phyloP scores from a whole-genome alignment of 2,888 invertebrate species.

The Drosophila monieri region DNA sequence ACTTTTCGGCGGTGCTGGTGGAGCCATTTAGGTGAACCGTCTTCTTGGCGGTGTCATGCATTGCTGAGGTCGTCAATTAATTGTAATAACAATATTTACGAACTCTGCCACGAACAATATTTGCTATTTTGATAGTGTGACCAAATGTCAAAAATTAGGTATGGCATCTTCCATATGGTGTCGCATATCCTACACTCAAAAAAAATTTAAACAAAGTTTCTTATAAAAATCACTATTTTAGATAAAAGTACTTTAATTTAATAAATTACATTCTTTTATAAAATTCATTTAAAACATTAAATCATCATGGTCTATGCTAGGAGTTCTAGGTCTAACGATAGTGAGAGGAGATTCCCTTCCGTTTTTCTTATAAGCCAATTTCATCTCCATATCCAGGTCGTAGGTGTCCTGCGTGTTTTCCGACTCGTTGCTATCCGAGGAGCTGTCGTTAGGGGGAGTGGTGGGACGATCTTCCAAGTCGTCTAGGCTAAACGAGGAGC shows the following conservation, averaged over 20 bases:
- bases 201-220: background rate
- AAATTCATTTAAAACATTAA: background rate
- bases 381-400: background rate
- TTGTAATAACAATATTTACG: constrained; percentile 5
- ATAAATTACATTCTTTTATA: too few species aligned
- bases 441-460: background rate
- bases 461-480: background rate
- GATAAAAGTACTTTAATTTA: too few species aligned
- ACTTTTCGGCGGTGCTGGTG: constrained; percentile 65
- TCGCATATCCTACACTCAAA: background rate
- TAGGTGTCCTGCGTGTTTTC: background rate
- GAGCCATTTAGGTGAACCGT: constrained; percentile 37
- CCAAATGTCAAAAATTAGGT: background rate
- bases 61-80: constrained; percentile 15
- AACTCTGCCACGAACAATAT: constrained; percentile 48
- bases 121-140: background rate
- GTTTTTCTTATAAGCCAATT: background rate
- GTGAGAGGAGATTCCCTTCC: background rate
- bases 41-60: constrained; percentile 56
- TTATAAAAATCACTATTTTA: too few species aligned
- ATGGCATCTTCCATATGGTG: background rate
- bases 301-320: background rate
- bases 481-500: background rate
- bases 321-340: background rate
- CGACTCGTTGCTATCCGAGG: background rate